Conservation (phyloP, 1,140 invertebrate species). For the Melitaea cinxia region DNA sequence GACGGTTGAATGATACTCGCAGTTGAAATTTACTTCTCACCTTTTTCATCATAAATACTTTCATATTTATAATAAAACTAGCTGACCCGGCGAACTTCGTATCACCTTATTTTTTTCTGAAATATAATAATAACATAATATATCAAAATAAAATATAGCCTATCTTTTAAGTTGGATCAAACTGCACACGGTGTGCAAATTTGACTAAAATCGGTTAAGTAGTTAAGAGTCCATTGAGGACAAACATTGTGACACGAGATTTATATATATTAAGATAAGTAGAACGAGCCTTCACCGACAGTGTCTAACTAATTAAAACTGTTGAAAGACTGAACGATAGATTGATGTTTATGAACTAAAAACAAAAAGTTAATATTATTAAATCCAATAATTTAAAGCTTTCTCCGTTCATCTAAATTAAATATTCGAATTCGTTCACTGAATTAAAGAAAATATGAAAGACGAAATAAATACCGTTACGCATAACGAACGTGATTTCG, state of each 20-base stretch:
- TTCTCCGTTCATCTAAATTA: background rate
- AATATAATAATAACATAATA: too few species aligned
- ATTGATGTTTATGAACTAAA: background rate
- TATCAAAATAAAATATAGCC: too few species aligned
- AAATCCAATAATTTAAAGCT: background rate
- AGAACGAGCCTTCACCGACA: background rate
- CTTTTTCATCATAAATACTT: conserved; percentile 1
- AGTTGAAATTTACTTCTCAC: conserved; percentile 44
- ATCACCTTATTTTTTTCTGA: too few species aligned
- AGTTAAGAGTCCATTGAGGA: too few species aligned
- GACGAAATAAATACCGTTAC: conserved; percentile 1
- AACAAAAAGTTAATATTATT: background rate
- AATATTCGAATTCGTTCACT: conserved; percentile 1
- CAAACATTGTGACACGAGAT: too few species aligned
- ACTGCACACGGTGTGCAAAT: too few species aligned
- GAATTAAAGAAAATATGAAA: background rate
- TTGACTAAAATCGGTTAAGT: too few species aligned
- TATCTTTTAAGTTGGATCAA: too few species aligned
- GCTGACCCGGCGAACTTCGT: too few species aligned
- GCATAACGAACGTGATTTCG: conserved; percentile 11
- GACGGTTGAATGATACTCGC: conserved; percentile 38
- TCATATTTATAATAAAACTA: conserved; percentile 1
- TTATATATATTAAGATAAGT: too few species aligned
- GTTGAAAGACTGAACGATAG: background rate
- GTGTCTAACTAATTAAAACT: background rate